A percentile compares a stretch with the other conserved stretches of the same genome.
These are phyloP conservation scores for Batillaria attramentaria DNA, from an alignment of 1,140 invertebrate genomes.

Conservation along the genomic window DNA sequence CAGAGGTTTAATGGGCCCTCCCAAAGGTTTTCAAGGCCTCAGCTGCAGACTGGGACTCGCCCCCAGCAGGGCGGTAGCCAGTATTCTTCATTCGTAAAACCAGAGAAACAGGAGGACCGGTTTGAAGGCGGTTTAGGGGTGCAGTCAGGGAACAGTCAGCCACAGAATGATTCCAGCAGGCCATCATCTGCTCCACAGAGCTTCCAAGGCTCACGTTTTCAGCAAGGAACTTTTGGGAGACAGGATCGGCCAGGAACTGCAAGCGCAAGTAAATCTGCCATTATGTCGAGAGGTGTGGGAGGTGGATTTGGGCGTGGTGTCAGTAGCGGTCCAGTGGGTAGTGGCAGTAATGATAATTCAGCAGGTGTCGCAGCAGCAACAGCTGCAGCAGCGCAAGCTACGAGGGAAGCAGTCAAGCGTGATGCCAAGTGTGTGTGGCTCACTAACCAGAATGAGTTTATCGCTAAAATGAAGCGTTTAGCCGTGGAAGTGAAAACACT, in stretches of 20 bases:
- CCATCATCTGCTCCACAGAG: background rate
- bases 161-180: too few relatives aligned
- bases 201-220: too few relatives aligned
- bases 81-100: constrained; percentile 12
- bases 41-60: background rate
- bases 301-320: background rate
- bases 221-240: too few relatives aligned
- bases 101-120: constrained; percentile 4
- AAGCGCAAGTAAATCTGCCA: too few relatives aligned
- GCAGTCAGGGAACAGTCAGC: too few relatives aligned
- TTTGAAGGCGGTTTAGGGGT: constrained; percentile 26
- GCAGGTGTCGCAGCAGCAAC: constrained; percentile 14
- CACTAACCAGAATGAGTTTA: background rate
- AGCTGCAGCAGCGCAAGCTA: constrained; percentile 10
- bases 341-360: background rate
- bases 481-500: constrained; percentile 34
- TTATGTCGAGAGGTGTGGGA: too few relatives aligned
- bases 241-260: too few relatives aligned
- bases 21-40: too few relatives aligned
- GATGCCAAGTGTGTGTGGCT: constrained; percentile 18
- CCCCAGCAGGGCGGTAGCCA: background rate
- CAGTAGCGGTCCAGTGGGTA: background rate
- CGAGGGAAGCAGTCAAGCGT: constrained; percentile 6
- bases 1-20: background rate
- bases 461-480: constrained; percentile 33